Evolutionary conservation across 2,888 invertebrate genomes (phyloP).

Genomic region (Apotomis capreana): DNA sequence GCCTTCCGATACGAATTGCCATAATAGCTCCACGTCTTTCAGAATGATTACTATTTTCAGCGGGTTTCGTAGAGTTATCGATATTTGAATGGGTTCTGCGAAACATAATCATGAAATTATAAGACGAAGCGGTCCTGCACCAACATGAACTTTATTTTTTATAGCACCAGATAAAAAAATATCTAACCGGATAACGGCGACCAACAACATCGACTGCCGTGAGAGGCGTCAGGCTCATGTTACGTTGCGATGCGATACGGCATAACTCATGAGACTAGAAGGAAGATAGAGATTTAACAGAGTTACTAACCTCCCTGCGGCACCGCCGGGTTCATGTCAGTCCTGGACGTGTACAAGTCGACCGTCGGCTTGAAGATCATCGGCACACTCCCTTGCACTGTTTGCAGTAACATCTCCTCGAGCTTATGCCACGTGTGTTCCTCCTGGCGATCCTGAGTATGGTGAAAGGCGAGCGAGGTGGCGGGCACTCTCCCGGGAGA

Average conservation of each 20-base stretch:
- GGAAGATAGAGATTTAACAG: no score
- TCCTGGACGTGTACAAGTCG: slow-evolving; percentile 87
- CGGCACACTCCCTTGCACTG: slow-evolving; percentile 86
- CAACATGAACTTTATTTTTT: no score
- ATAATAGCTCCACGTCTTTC: slow-evolving; percentile 87
- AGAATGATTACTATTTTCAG: slow-evolving; percentile 88
- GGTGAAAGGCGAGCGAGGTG: slow-evolving; percentile 74
- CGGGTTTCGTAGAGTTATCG: slow-evolving; percentile 89
- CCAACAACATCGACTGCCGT: no score
- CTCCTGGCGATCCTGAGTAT: slow-evolving; percentile 52
- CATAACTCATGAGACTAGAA: no score
- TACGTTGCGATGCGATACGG: no score
- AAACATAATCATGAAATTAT: slow-evolving; percentile 39
- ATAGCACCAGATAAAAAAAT: no score
- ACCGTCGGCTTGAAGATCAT: slow-evolving; percentile 91
- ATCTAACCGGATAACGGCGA: no score
- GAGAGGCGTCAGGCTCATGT: no score
- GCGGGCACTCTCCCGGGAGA: slow-evolving; percentile 83
- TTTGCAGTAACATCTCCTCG: slow-evolving; percentile 90
- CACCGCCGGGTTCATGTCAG: slow-evolving; percentile 87
- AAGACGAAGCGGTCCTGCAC: no score
- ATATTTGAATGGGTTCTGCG: slow-evolving; percentile 91
- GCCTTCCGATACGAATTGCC: slow-evolving; percentile 82
- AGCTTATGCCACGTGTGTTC: slow-evolving; percentile 85
- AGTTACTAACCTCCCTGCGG: slow-evolving; percentile 85